Base-by-base conservation (phyloP, 2,888 invertebrate genomes). In the Enchytraeus crypticus region DNA sequence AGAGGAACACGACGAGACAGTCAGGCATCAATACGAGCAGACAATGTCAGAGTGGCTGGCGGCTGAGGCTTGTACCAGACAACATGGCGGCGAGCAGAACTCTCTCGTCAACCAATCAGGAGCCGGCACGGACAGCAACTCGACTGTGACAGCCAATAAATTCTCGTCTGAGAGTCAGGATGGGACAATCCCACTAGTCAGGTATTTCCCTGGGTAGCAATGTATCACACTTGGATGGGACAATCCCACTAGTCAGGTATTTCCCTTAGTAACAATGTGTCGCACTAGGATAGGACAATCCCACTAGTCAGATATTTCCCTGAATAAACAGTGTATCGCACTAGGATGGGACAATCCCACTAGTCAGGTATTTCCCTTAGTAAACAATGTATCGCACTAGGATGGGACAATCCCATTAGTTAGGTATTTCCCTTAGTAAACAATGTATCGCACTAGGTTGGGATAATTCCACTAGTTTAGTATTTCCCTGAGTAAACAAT, bases 41-140 rank as follows among this genome's bases (percentile, higher is more conserved):
- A 89, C 88, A 0, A 90, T 93, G 89, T 90, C 92, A 0, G 92
- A 93, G 77, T 95, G 95, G 95, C 78, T 92, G 63, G 91, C 92
- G 0, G 90, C 93, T 0, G 95, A 96, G 74, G 92, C 92, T 0
- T 92, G 93, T 65, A 90, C 93, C 0, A 67, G 74, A 47, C 79
- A 80, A 64, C 65, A 78, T 77, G 79, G 80, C 61, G 76, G 75
- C 64, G 80, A 80, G 66, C 87, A 86, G 49, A 88, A 89, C 8
- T 11, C 14, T 8, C 14, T 5, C 14, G 21, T 8, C 14, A 11
- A 11, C 49, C 5, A 8, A 23, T 11, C 14, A 23, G 21, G 8
- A 23, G 38, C 38, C 8, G 49, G 49, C 14, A 8, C 14, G 21
- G 49, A 23, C 21, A 23, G 14, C 8, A 5, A 8, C 63, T 26